These are phyloP conservation scores for Dryoscopus gambensis DNA, from an alignment of 2,113 vertebrate species.

Conservation along the genomic window DNA sequence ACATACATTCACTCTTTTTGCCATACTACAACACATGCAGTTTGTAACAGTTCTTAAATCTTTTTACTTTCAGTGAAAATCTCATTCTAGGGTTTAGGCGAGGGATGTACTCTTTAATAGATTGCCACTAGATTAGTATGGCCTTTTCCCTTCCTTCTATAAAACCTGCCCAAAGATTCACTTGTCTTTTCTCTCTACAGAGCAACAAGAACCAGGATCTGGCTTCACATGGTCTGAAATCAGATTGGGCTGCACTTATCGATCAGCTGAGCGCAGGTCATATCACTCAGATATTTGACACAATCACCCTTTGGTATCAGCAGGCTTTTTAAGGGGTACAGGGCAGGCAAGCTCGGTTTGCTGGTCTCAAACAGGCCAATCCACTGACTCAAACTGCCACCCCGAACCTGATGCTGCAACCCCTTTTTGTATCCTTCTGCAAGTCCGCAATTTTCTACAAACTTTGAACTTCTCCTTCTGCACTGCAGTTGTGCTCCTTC, in stretches of 20 bases:
- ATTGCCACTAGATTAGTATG: neutral
- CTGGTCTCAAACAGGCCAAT: neutral
- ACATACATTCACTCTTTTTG: neutral
- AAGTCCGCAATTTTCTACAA: neutral
- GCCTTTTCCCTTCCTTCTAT: neutral
- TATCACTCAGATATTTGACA: neutral
- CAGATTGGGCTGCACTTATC: neutral
- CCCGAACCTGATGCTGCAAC: neutral
- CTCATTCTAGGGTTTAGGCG: neutral
- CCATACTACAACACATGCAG: accelerated
- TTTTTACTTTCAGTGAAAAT: neutral
- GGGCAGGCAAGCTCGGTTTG: neutral
- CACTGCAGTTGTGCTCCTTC: neutral
- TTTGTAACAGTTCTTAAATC: neutral
- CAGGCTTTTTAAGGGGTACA: neutral
- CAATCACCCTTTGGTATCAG: neutral
- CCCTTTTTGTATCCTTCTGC: neutral
- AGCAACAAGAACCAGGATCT: neutral
- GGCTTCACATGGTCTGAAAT: neutral
- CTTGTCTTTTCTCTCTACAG: neutral
- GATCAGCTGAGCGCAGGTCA: accelerated
- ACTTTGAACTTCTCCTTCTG: neutral
- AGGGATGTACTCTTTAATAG: neutral
- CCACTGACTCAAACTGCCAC: neutral
- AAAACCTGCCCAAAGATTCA: neutral